Base-by-base conservation (phyloP, 2,888 invertebrate genomes). In the Leptinotarsa rubiginosa region DNA sequence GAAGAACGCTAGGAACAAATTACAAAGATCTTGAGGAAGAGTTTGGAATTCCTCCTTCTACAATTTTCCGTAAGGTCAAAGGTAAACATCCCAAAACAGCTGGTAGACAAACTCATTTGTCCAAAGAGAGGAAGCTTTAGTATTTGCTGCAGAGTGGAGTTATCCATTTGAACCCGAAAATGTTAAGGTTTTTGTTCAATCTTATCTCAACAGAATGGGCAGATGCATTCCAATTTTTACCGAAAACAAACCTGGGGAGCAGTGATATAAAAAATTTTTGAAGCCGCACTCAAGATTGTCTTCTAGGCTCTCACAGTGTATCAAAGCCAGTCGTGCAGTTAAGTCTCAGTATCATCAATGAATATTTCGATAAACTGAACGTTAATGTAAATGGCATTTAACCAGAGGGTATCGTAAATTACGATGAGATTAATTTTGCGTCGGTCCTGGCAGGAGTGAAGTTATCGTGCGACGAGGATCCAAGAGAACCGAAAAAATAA, bases 401-500 rank as follows among this genome's bases (percentile, higher is more conserved):
- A 22, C 49, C 18, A 47, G 18, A 65, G 65, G 47, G 16, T 18
- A 65, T 65, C 12, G 47, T 65, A n/a, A 47, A 47, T 64, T 41
- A 64, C 18, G 56, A 69, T 41, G 69, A 69, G 47, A 69, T 49
- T 12, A 47, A 62, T 69, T 69, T 69, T 22, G 59, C 49, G 65
- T 62, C 31, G 69, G 62, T 62, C 69, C 69, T 59, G 59, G 50
- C 12, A 59, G 50, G 20, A 62, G 16, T 47, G 3, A 62, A 47
- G 49, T 47, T 47, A 47, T 69, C 49, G 62, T 56, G 4, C 49
- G 69, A 59, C 47, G 62, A n/a, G 31, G n/a, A 47, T 20, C n/a
- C 49, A 65, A 65, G 49, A 82, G 86, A 77, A 82, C 83, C 16
- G 83, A 86, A 74, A 69, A 82, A 50, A 80, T 86, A 47, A 47